A percentile compares a stretch with the other conserved stretches of the same genome.
These are phyloP conservation scores for Polydrusus pterygomalis DNA, from an alignment of 2,888 invertebrate species.

Conservation along the genomic window DNA sequence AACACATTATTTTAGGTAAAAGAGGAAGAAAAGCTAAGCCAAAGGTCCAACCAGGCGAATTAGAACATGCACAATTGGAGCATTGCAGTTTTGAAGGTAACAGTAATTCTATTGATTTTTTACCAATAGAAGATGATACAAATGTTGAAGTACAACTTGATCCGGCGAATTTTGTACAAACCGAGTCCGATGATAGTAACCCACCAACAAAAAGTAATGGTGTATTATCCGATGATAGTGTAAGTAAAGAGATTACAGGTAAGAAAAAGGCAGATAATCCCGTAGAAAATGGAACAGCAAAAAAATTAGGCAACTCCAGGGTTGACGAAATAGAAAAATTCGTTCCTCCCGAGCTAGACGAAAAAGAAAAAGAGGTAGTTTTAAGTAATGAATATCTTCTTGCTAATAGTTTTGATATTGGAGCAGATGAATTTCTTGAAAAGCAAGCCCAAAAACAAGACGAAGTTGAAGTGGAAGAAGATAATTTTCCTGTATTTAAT, in stretches of 20 bases:
- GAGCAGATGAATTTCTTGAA: conserved; percentile 52
- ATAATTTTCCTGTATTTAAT: conserved; percentile 41
- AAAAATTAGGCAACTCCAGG: conserved; percentile 4
- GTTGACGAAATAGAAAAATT: conserved; percentile 50
- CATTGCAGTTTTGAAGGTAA: not conserved
- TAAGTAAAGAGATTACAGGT: conserved; percentile 19
- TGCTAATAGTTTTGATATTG: conserved; percentile 53
- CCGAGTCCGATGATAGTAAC: conserved; percentile 36
- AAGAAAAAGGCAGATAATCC: conserved; percentile 1
- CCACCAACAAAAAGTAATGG: conserved; percentile 39
- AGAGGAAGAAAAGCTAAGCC: conserved; percentile 45
- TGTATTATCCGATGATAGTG: conserved; percentile 7
- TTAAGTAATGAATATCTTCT: conserved; percentile 56
- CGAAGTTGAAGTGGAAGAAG: conserved; percentile 40
- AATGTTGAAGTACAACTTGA: conserved; percentile 52
- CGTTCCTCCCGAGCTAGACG: conserved; percentile 47
- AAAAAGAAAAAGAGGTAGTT: conserved; percentile 53
- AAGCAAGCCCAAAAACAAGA: conserved; percentile 42
- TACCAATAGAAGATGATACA: conserved; percentile 32
- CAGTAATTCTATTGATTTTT: not conserved
- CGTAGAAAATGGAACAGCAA: conserved; percentile 21
- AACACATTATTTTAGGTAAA: conserved; percentile 33
- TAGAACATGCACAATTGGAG: not conserved
- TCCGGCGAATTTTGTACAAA: conserved; percentile 45
- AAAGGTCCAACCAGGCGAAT: conserved; percentile 6